Percentiles rank a stretch among this genome's conserved stretches.
phyloP scores from a whole-genome alignment of 2,888 invertebrate species.

The Luperina nickerlii region DNA sequence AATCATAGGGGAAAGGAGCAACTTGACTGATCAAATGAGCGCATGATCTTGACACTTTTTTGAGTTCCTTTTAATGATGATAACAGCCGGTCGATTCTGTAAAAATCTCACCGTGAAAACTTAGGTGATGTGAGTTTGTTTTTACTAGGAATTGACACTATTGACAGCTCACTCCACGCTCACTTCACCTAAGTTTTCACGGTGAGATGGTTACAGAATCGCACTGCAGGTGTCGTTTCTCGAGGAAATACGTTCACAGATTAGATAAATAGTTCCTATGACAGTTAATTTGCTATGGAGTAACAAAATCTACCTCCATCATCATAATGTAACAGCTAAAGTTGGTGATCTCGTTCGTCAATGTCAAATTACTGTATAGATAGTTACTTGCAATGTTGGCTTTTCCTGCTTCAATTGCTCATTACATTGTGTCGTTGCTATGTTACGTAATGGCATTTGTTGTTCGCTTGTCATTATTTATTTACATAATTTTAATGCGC shows the following conservation, averaged over 20 bases:
- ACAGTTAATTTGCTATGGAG: constrained; percentile 34
- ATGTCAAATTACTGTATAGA: constrained; percentile 44
- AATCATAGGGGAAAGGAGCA: neutral
- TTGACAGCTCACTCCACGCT: too few species aligned
- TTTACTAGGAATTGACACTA: too few species aligned
- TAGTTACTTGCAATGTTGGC: constrained; percentile 16
- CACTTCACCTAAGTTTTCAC: too few species aligned
- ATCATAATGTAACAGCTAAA: constrained; percentile 41
- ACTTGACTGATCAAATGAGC: neutral
- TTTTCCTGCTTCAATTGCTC: constrained; percentile 43
- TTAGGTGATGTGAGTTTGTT: too few species aligned
- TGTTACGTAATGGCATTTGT: constrained; percentile 52
- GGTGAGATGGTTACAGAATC: too few species aligned
- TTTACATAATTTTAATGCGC: constrained; percentile 54
- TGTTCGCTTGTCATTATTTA: constrained; percentile 50
- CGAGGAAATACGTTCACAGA: constrained; percentile 15
- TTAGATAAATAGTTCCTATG: constrained; percentile 18
- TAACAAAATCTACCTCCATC: constrained; percentile 10
- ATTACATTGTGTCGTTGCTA: constrained; percentile 23
- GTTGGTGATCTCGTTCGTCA: constrained; percentile 43
- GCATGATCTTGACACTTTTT: neutral
- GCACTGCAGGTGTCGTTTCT: neutral
- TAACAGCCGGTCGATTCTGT: too few species aligned
- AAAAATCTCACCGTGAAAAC: too few species aligned
- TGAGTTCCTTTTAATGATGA: neutral